A percentile compares a stretch with the other conserved stretches of the same genome.
Evolutionary conservation across 1,140 invertebrate species (phyloP).

Genomic region (Liolophura sinensis): DNA sequence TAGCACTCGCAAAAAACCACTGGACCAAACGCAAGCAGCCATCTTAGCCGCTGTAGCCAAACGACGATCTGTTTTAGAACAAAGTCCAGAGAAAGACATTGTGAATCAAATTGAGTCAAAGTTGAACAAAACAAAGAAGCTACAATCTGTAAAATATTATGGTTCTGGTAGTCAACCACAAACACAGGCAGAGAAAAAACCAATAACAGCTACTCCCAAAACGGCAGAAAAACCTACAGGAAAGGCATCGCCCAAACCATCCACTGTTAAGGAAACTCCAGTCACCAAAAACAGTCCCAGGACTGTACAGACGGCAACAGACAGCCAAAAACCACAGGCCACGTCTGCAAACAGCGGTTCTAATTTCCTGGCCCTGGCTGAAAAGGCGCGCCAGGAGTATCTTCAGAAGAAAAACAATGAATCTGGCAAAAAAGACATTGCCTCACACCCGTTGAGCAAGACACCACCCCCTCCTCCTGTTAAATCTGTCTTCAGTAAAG

Average conservation of each 20-base stretch:
- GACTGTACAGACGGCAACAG: neutral
- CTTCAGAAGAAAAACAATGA: slow-evolving; percentile 33
- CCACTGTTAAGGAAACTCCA: neutral
- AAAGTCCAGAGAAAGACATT: slow-evolving; percentile 30
- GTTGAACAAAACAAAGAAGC: slow-evolving; percentile 49
- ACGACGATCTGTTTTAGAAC: slow-evolving; percentile 32
- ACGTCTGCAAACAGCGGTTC: slow-evolving; percentile 10
- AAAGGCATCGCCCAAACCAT: neutral
- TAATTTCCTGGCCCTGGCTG: slow-evolving; percentile 45
- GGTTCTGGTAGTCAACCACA: slow-evolving; percentile 21
- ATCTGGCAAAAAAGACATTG: neutral
- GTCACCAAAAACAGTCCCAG: neutral
- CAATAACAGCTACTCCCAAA: neutral
- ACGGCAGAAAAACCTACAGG: neutral
- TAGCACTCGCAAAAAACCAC: slow-evolving; percentile 2
- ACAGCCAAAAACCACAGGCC: slow-evolving; percentile 10
- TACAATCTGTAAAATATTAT: slow-evolving; percentile 45
- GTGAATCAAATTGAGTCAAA: slow-evolving; percentile 44
- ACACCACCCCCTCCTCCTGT: neutral
- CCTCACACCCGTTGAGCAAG: neutral
- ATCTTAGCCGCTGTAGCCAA: slow-evolving; percentile 46
- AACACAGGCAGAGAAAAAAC: slow-evolving; percentile 1
- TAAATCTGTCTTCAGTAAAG: slow-evolving; percentile 1
- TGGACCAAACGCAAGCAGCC: slow-evolving; percentile 38
- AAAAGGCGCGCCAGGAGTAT: slow-evolving; percentile 46